Conservation (phyloP, 2,888 invertebrate genomes). For the Acanthopleura granulata region DNA sequence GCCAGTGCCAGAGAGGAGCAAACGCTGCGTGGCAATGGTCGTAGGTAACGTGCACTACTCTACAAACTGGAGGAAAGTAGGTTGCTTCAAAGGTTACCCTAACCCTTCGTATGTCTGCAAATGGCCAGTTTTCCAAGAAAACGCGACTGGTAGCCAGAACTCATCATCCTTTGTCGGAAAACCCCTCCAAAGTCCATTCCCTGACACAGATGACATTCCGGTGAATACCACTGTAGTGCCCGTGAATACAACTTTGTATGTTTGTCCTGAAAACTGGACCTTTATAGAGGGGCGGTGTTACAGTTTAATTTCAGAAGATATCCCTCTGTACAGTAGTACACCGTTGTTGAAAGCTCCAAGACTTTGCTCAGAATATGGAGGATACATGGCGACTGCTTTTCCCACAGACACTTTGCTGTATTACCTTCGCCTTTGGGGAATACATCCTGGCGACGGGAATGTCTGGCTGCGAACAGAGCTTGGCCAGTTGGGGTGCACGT, state of each 20-base stretch:
- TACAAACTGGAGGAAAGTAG: slow-evolving; percentile 6
- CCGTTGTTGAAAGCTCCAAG: neutral
- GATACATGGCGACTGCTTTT: neutral
- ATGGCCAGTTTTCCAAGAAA: neutral
- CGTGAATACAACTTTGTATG: neutral
- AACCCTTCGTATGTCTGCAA: neutral
- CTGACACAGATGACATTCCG: neutral
- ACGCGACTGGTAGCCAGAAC: neutral
- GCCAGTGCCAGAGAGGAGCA: neutral
- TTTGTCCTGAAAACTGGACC: slow-evolving; percentile 2
- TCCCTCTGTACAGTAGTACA: neutral
- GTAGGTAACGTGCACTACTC: neutral
- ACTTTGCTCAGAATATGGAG: neutral
- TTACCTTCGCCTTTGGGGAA: neutral
- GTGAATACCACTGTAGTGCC: neutral
- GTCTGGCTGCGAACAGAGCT: neutral
- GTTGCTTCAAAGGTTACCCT: neutral
- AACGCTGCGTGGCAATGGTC: neutral
- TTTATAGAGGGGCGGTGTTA: neutral
- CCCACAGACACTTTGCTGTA: neutral
- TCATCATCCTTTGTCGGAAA: neutral
- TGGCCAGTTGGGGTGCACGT: neutral
- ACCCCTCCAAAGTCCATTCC: neutral
- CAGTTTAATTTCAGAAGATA: slow-evolving; percentile 4
- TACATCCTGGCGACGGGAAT: neutral